Evolutionary conservation across 2,113 vertebrate genomes (phyloP), one percentile per base, ranked within the genome.

Genomic region (Lepus americanus): DNA sequence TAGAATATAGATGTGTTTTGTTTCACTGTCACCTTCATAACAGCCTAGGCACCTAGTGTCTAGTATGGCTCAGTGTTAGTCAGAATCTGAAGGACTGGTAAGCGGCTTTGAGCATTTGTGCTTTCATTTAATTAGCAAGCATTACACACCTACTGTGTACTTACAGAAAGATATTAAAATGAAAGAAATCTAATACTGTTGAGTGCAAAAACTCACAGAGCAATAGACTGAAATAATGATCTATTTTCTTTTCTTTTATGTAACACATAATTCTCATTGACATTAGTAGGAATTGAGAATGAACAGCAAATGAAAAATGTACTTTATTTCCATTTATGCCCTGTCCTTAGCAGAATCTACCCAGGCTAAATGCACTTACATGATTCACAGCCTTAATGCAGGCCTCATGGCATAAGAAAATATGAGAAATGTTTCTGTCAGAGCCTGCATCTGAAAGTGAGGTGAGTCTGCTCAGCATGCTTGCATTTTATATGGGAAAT

Each of bases 221-320:
- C 27, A n/a, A 25, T 36, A 53, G 5, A 72, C 31, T 53, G 6
- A 92, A 96, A 86, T 67, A 51, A 83, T 82, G 27, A 79, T 88
- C 20, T 55, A 72, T 27, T 74, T 94, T 92, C 90, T 13, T 73
- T 69, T 86, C 61, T 13, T 92, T 94, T 66, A n/a, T 67, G 53
- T 33, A 79, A 85, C 55, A 63, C 10, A 89, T 27, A 91, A 92
- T 83, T 95, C 70, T 94, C 51, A n/a, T 12, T 87, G 90, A 64
- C 33, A 73, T 93, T 94, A 78, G 17, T 74, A 69, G 25, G 29
- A 76, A 92, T 94, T 90, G 89, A 73, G 74, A 82, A 88, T 80
- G 51, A 61, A 64, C 31, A 82, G 20, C 29, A n/a, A 78, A 74
- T 89, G 59, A 66, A 92, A 93, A 96, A 29, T 59, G 9, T 49